phyloP scores from a whole-genome alignment of 2,113 vertebrate species.

The Brienomyrus longianalis region DNA sequence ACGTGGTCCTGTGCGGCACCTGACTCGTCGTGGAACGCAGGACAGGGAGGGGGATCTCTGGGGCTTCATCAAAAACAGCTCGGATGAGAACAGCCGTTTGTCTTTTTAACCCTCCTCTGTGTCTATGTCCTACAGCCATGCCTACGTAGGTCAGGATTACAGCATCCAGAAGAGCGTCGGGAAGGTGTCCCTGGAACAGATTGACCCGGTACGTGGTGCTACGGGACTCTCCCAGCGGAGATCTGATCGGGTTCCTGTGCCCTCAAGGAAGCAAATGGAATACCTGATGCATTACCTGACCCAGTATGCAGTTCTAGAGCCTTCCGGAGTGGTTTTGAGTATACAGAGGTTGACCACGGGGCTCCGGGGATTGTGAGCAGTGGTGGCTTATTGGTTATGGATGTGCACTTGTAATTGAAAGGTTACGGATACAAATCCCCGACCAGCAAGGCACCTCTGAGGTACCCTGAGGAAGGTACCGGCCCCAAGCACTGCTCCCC shows the following conservation, averaged over 20 bases:
- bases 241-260: background rate
- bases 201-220: conserved; percentile 76
- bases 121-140: conserved; percentile 66
- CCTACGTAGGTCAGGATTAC: conserved; percentile 92
- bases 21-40: background rate
- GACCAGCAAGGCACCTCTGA: no score
- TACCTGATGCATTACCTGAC: background rate
- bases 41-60: no score
- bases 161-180: conserved; percentile 76
- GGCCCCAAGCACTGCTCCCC: no score
- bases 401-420: no score
- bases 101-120: background rate
- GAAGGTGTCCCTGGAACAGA: conserved; percentile 89
- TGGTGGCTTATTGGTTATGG: no score
- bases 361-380: background rate
- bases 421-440: no score
- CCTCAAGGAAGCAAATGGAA: background rate
- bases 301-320: background rate
- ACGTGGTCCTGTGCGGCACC: background rate
- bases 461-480: no score
- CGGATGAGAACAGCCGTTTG: background rate
- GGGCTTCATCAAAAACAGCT: background rate
- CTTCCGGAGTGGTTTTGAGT: background rate
- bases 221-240: background rate
- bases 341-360: background rate